Conservation (phyloP, 1,140 invertebrate species). For the Mya arenaria region DNA sequence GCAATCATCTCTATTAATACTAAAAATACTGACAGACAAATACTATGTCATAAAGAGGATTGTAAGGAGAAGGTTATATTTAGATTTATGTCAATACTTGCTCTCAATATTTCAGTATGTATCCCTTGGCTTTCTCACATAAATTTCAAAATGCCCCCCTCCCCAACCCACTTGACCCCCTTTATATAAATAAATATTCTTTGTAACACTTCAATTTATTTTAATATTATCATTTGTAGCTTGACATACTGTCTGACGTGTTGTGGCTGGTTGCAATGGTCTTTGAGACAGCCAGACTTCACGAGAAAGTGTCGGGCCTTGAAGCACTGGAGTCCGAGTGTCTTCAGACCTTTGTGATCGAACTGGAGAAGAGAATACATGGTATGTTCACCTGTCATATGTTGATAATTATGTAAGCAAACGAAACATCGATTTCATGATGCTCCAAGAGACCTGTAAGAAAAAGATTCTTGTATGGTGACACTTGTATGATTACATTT, state of each 20-base stretch:
- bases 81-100: too few species aligned
- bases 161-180: too few species aligned
- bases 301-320: not conserved
- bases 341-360: slow-evolving; percentile 1
- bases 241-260: slow-evolving; percentile 11
- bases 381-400: not conserved
- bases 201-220: too few species aligned
- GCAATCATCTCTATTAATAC: too few species aligned
- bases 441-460: not conserved
- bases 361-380: slow-evolving; percentile 12
- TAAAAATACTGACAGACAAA: too few species aligned
- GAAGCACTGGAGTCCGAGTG: not conserved
- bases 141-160: too few species aligned
- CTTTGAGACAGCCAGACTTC: not conserved
- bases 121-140: too few species aligned
- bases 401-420: not conserved
- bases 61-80: too few species aligned
- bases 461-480: not conserved
- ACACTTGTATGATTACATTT: not conserved
- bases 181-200: too few species aligned
- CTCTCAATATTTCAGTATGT: too few species aligned
- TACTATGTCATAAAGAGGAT: too few species aligned
- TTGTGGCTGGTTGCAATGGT: slow-evolving; percentile 47
- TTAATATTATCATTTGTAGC: too few species aligned
- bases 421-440: not conserved